Base-by-base conservation (phyloP, 2,797 vertebrate genomes). In the Saguinus oedipus region DNA sequence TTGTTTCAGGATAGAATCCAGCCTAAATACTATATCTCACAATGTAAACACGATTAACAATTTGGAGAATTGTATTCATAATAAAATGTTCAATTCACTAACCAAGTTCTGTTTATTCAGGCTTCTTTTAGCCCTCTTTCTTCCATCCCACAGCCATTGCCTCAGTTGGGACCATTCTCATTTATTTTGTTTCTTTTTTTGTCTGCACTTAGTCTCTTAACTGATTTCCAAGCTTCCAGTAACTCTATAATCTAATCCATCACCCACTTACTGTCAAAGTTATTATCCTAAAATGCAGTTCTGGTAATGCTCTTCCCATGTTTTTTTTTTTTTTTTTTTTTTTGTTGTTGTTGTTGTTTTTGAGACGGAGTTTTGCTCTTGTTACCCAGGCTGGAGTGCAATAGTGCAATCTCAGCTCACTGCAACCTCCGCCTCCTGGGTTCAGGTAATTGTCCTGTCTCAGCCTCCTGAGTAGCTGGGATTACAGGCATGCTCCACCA, bases 1-100 rank as follows among this genome's bases (percentile, higher is more conserved):
- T 91, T 61, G 24, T 85, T 87, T 93, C 13, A 57, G 80, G 70
- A 91, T 26, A 80, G 78, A 92, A 88, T 78, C 75, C 70, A 84
- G 72, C 39, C 75, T 83, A 55, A 80, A 88, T 17, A 78, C 50
- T 33, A 1, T 64, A 39, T 68, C 5, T n/a, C 17, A 89, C 44
- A 26, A 36, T 44, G 50, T 15, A 70, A 88, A 64, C 7, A 72
- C 9, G n/a, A 9, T 76, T 68, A 75, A 13, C 68, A 53, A 36
- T 80, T 85, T n/a, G n/a, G 44, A 50, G 36, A n/a, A 7, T 4
- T 74, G 76, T 50, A 20, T 84, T 93, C 61, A 76, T 1, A 26
- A 20, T 22, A 27, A 81, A 57, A 85, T 44, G 30, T 75, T 53
- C 55, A 46, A 1, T 68, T 76, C 42, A 24, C 20, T 87, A 74